Evolutionary conservation across 2,888 invertebrate species (phyloP).

Genomic region (Caenorhabditis doughertyi): DNA sequence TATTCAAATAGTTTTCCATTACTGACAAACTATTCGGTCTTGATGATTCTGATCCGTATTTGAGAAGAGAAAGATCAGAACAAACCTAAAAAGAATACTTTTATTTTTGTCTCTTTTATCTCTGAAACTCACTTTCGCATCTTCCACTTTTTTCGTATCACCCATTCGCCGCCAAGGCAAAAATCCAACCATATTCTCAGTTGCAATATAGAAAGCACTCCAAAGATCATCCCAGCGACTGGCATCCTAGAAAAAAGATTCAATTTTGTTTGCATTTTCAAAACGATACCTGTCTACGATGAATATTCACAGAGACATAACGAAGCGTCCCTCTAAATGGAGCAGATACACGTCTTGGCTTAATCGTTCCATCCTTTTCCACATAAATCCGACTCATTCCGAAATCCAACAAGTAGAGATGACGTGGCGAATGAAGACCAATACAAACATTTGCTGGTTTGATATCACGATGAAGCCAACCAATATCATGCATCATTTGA

Average conservation of each 20-base stretch:
- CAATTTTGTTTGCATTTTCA: not conserved
- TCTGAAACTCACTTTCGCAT: constrained; percentile 24
- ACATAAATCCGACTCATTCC: constrained; percentile 67
- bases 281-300: constrained; percentile 57
- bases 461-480: constrained; percentile 75
- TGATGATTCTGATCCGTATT: constrained; percentile 41
- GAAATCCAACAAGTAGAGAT: constrained; percentile 69
- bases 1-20: constrained; percentile 34
- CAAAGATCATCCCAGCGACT: constrained; percentile 74
- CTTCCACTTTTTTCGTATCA: constrained; percentile 50
- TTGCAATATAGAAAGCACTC: constrained; percentile 75
- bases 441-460: constrained; percentile 78
- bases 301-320: constrained; percentile 73
- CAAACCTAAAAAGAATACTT: not conserved
- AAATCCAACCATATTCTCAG: constrained; percentile 72
- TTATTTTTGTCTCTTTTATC: not conserved
- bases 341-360: constrained; percentile 35
- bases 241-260: constrained; percentile 51
- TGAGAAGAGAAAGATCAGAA: constrained; percentile 26
- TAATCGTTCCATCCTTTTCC: constrained; percentile 45
- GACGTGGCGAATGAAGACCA: constrained; percentile 53
- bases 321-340: constrained; percentile 73
- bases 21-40: constrained; percentile 32
- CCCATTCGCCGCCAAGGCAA: constrained; percentile 71
- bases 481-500: constrained; percentile 68